Evolutionary conservation across 2,113 vertebrate genomes (phyloP).

Genomic region (Tringa solitaria): DNA sequence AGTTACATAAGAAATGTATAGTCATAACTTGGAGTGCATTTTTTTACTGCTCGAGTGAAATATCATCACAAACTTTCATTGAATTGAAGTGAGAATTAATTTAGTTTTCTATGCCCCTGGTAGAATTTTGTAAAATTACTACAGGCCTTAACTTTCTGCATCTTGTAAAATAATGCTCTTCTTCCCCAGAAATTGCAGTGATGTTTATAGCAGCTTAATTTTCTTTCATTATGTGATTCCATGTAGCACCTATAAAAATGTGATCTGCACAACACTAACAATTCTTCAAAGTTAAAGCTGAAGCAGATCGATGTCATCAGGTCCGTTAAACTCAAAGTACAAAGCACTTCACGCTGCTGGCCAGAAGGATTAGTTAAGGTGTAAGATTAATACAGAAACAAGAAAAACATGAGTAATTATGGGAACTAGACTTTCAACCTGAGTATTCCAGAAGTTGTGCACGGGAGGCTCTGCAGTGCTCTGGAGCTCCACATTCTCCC

Average conservation of each 20-base stretch:
- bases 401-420: neutral
- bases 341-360: neutral
- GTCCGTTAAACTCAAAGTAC: neutral
- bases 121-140: constrained; percentile 12
- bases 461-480: neutral
- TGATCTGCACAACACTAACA: neutral
- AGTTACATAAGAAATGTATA: neutral
- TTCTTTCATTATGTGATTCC: constrained; percentile 21
- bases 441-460: neutral
- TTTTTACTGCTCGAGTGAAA: neutral
- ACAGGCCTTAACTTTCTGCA: neutral
- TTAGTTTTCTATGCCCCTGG: neutral
- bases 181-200: neutral
- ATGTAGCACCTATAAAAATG: constrained; percentile 12
- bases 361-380: constrained; percentile 3
- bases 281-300: constrained; percentile 30
- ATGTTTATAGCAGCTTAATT: constrained; percentile 33
- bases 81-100: constrained; percentile 4
- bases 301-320: neutral
- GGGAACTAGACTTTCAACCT: neutral
- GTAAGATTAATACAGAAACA: neutral
- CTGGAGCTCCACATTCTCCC: rapidly evolving
- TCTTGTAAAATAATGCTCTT: neutral
- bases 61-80: neutral
- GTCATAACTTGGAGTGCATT: neutral